These are phyloP conservation scores for Chydorus sphaericus DNA, from an alignment of 2,888 invertebrate species.

Conservation along the genomic window DNA sequence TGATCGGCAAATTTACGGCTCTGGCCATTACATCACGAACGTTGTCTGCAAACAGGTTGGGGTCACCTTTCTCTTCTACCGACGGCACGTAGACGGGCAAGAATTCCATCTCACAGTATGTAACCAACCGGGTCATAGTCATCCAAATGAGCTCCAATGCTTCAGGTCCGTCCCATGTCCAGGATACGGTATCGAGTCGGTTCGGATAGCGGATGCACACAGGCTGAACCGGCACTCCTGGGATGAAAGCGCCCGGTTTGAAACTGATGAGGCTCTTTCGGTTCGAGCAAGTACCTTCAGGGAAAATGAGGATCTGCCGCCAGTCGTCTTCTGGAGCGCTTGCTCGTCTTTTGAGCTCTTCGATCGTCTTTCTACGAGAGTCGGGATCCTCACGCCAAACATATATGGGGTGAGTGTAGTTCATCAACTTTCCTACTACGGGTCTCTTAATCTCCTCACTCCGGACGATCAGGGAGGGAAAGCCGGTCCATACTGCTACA, in stretches of 20 bases:
- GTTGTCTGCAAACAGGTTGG: slow-evolving; percentile 76
- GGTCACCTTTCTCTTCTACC: slow-evolving; percentile 69
- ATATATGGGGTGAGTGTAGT: slow-evolving; percentile 88
- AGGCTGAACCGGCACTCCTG: slow-evolving; percentile 89
- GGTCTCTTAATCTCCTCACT: slow-evolving; percentile 63
- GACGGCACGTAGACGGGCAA: slow-evolving; percentile 79
- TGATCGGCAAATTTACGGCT: slow-evolving; percentile 65
- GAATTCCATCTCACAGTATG: slow-evolving; percentile 78
- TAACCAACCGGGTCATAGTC: slow-evolving; percentile 74
- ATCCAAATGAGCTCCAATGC: slow-evolving; percentile 76
- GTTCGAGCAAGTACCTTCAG: slow-evolving; percentile 94
- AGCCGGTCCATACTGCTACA: slow-evolving; percentile 26
- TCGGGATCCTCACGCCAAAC: slow-evolving; percentile 86
- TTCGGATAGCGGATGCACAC: slow-evolving; percentile 84
- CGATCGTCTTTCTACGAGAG: slow-evolving; percentile 76
- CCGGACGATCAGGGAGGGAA: slow-evolving; percentile 70
- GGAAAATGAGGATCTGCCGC: slow-evolving; percentile 89
- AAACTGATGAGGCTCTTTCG: slow-evolving; percentile 70
- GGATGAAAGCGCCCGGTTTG: slow-evolving; percentile 85
- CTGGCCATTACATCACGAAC: slow-evolving; percentile 86
- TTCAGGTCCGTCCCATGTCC: slow-evolving; percentile 91
- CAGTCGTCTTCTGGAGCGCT: slow-evolving; percentile 62
- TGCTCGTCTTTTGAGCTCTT: slow-evolving; percentile 70
- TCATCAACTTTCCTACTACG: slow-evolving; percentile 76
- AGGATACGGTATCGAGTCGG: slow-evolving; percentile 71